Evolutionary conservation across 2,888 invertebrate genomes (phyloP), one percentile per base, ranked within the genome.

Genomic region (Prosapia bicincta): DNA sequence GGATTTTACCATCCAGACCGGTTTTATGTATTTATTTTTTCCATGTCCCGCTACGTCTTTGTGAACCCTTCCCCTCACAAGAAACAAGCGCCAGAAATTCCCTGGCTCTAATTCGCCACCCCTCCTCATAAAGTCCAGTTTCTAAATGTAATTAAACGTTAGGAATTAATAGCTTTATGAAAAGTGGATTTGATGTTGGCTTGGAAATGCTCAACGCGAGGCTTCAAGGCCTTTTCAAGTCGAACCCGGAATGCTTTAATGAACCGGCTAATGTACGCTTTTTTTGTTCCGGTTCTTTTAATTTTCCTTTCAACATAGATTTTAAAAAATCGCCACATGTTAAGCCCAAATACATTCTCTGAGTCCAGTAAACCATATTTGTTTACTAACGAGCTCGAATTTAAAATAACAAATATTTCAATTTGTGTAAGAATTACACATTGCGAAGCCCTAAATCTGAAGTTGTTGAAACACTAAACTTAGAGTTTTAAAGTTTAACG

Each of bases 81-180:
- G 54, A 54, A 54, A 20, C 5, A 15, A 13, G 38, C 38, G 38
- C 38, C 38, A 1, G 6, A 6, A 38, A 28, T 28, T 6, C 28
- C 9, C 28, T 28, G 28, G 9, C 38, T 13, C 38, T 38, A 54
- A 74, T 74, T 69, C 69, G 67, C 67, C 74, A 65, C 30, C 65
- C 69, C 54, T 30, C 30, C n/a, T n/a, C 28, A 26, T 28, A 25
- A 10, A 67, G 26, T 67, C 67, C 26, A 26, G 26, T 67, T 32
- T 28, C 26, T 74, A 74, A 74, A 69, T 74, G 74, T 74, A 74
- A 74, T 74, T 74, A 74, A 74, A 74, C 54, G 74, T 28, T 69
- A 69, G 69, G 66, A 74, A 74, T 74, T 74, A 74, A 74, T 74
- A 74, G 69, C 74, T 74, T 69, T 74, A 74, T 69, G 69, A 74